phyloP scores from a whole-genome alignment of 2,888 invertebrate genomes.

The Chrysolina haemoptera region DNA sequence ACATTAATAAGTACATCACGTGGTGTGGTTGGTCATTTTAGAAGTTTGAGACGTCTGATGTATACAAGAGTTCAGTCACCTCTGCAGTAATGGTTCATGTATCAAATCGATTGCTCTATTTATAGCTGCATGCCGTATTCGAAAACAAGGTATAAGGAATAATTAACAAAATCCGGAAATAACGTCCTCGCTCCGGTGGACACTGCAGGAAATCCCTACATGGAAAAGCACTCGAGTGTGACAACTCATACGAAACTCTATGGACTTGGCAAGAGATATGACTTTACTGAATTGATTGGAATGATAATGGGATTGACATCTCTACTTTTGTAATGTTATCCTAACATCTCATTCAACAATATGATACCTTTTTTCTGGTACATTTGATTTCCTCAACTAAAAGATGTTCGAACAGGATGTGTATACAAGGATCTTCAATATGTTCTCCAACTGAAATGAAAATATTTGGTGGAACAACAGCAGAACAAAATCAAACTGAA shows the following conservation, averaged over 20 bases:
- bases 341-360: no score
- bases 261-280: not conserved
- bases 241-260: not conserved
- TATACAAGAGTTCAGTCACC: not conserved
- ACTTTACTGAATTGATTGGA: not conserved
- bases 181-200: not conserved
- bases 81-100: not conserved
- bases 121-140: not conserved
- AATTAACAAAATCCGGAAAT: conserved; percentile 16
- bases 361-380: no score
- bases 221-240: conserved; percentile 14
- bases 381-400: no score
- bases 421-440: no score
- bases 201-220: conserved; percentile 2
- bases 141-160: not conserved
- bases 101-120: not conserved
- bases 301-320: not conserved
- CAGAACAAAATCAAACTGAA: no score
- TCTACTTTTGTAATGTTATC: not conserved
- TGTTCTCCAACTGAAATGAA: no score
- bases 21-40: no score
- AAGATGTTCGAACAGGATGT: no score
- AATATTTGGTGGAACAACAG: no score
- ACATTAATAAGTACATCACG: no score
- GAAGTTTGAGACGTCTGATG: not conserved